Base-by-base conservation (phyloP, 2,113 vertebrate species). In the Urocolius indicus region DNA sequence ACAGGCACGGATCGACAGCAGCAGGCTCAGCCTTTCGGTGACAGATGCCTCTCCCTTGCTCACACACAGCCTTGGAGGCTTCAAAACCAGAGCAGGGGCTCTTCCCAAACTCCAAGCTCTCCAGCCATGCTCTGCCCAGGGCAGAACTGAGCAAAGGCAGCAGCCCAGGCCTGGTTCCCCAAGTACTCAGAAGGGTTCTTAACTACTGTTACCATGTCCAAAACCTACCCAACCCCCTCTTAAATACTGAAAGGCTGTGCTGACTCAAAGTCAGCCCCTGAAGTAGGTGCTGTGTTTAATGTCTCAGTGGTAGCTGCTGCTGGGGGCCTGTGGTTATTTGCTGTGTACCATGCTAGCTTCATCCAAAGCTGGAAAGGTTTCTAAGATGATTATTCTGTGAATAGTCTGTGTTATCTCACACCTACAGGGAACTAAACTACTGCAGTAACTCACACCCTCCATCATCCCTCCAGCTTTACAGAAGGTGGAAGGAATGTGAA, bases 361-460 rank as follows among this genome's bases (percentile, higher is more conserved):
- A 81, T 63, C 36, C 13, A 84, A 83, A 95, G 93, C 95, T 96
- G 90, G 93, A 66, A 69, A 88, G 55, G 72, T 78, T 84, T 84
- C 34, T 80, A 52, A 92, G 65, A 78, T 90, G 45, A 94, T 96
- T 96, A 96, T 96, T 97, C 96, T 94, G 76, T 97, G 93, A 97
- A 97, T 95, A 97, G 52, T 93, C 69, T 75, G 22, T 81, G 68
- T 87, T 87, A 83, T 92, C 48, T 89, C 65, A 65, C 54, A 89
- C 94, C 89, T 51, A 63, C 48, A 85, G 57, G 61, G 76, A 30
- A 30, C 65, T 80, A 78, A 84, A 89, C 52, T 41, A n/a, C 21
- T 89, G 17, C 65, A 57, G 86, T 86, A 58, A n/a, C 11, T 71
- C 88, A 85, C 63, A 96, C 45, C 43, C 65, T 93, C 61, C 30